Evolutionary conservation across 2,888 invertebrate species (phyloP), one percentile per base, ranked within the genome.

Genomic region (Elmis aenea): DNA sequence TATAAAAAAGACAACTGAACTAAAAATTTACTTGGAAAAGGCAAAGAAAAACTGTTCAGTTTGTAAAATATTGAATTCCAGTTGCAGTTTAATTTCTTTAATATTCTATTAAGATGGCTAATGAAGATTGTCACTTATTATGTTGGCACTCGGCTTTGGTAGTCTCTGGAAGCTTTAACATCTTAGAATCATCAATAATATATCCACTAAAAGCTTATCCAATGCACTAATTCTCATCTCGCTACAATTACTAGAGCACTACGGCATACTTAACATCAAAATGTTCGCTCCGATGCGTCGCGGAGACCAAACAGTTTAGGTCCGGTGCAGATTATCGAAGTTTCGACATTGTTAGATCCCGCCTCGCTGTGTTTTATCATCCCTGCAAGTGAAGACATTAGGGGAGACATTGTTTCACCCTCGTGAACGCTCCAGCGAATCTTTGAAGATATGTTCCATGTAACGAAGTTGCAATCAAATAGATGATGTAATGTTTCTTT

Each of bases 321-420:
- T 48, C 42, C 45, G 21, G 38, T 39, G 36, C 40, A 33, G 37
- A 35, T 38, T 46, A 44, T 39, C 42, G 37, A 34, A 37, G 34
- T 38, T 42, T 31, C 41, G 39, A 46, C 48, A 44, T 44, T 46
- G 46, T 42, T 37, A 38, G 39, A 35, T 40, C 38, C 39, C 38
- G 42, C 35, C 32, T 27, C 27, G 32, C 40, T 39, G 37, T 43
- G 38, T 46, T 44, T 46, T 48, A 46, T 46, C 46, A 46, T 44
- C 42, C 33, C 39, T 29, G 42, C 35, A 43, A 48, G 48, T 42
- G 43, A 48, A 48, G 48, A 46, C 44, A 46, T 46, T 48, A 48
- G 46, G 46, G 43, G 45, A 48, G 44, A 45, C 46, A 46, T 48
- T 48, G 48, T 46, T 38, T 48, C 42, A 39, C 44, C 44, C 45